A percentile compares a stretch with the other conserved stretches of the same genome.
Evolutionary conservation across 2,797 vertebrate genomes (phyloP).

Genomic region (Helicolenus hilgendorfi): DNA sequence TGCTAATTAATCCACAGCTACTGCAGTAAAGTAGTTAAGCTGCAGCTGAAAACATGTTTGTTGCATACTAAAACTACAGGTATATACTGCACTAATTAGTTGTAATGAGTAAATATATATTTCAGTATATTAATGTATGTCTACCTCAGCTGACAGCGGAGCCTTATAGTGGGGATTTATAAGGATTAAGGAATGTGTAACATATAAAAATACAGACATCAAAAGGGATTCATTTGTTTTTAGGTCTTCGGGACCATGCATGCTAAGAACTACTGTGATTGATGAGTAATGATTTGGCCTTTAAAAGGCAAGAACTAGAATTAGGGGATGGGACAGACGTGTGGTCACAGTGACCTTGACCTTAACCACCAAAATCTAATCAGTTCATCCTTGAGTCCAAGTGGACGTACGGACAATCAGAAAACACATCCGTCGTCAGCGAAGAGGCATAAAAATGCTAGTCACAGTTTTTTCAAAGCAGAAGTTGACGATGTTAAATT

Average conservation of each 20-base stretch:
- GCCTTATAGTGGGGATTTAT: not conserved
- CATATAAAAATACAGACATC: not conserved
- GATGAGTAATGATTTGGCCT: not conserved
- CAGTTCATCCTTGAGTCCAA: not conserved
- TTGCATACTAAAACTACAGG: conserved; percentile 33
- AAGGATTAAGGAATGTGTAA: not conserved
- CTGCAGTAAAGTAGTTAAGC: conserved; percentile 42
- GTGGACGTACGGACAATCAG: not conserved
- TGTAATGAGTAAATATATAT: not conserved
- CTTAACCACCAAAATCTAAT: not conserved
- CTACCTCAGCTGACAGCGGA: not conserved
- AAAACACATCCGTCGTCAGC: not conserved
- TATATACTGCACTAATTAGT: conserved; percentile 21
- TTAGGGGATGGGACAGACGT: not conserved
- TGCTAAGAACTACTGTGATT: not conserved
- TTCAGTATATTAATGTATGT: not conserved
- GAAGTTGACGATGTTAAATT: not conserved
- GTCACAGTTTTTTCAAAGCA: not conserved
- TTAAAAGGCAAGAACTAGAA: not conserved
- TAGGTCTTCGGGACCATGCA: not conserved
- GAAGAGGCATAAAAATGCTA: not conserved
- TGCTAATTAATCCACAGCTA: conserved; percentile 66
- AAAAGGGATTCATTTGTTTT: not conserved
- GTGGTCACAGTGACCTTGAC: not conserved
- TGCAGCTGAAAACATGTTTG: conserved; percentile 56